Conservation (phyloP, 2,888 invertebrate genomes). For the Lithophane leautieri region DNA sequence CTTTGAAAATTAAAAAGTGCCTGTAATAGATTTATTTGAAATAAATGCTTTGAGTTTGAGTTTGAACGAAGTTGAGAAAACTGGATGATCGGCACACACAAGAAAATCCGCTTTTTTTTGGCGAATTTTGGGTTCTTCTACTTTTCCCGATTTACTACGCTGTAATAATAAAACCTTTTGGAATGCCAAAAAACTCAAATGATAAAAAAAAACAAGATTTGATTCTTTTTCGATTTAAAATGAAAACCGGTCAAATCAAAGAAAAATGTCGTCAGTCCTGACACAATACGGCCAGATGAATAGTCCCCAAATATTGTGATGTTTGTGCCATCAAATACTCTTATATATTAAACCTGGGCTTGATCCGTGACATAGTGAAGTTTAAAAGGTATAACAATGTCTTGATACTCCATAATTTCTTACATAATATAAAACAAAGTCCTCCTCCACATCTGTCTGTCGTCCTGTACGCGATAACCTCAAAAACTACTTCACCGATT, state of each 20-base stretch:
- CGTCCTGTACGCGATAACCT: too few relatives aligned
- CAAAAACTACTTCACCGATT: too few relatives aligned
- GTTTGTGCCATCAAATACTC: slow-evolving; percentile 63
- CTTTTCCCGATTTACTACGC: neutral
- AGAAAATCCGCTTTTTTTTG: too few relatives aligned
- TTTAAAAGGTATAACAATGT: neutral
- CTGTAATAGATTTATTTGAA: too few relatives aligned
- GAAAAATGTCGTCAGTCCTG: slow-evolving; percentile 15
- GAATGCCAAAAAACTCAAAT: neutral
- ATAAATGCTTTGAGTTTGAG: too few relatives aligned
- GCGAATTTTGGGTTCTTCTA: too few relatives aligned
- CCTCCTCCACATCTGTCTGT: too few relatives aligned
- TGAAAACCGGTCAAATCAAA: slow-evolving; percentile 41
- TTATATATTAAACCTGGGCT: slow-evolving; percentile 62
- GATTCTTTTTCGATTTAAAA: slow-evolving; percentile 43
- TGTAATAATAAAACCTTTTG: neutral
- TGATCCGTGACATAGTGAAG: slow-evolving; percentile 39
- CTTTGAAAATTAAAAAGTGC: too few relatives aligned
- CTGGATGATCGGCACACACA: neutral
- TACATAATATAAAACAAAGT: too few relatives aligned
- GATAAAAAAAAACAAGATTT: neutral
- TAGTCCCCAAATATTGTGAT: slow-evolving; percentile 61
- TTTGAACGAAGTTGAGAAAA: too few relatives aligned
- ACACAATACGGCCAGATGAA: slow-evolving; percentile 49
- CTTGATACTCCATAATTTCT: too few relatives aligned